Evolutionary conservation across 1,140 invertebrate species (phyloP), one percentile per base, ranked within the genome.

Genomic region (Latrodectus geometricus): DNA sequence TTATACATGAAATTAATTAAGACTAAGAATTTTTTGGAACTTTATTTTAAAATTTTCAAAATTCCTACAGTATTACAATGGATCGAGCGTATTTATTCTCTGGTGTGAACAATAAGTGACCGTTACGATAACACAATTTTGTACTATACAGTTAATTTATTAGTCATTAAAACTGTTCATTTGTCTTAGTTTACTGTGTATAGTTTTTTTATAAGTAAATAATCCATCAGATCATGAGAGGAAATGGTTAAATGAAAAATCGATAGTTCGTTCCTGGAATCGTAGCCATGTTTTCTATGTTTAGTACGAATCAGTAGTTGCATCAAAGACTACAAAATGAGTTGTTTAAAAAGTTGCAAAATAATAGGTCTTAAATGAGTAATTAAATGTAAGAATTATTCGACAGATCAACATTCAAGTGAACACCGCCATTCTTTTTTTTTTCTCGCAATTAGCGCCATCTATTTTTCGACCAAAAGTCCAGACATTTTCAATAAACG

Each of bases 371-470:
- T 8, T 61, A 4, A 14, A 61, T 61, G 35, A 35, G 35, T 35
- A 35, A 35, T 35, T 35, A 35, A 35, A 35, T 35, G 35, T 3
- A 35, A 35, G 35, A 35, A 35, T 61, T 61, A 61, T 61, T 61
- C 17, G 54, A 61, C 17, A 61, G 11, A 61, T 61, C 54, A 61
- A 35, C 17, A 61, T 61, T 61, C 54, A 61, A 61, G 54, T 1
- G 54, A 20, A 77, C 56, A 86, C 56, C 83, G 83, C 83, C 83
- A 86, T 78, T 50, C 83, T 73, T 76, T 61, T 61, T 56, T 81
- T 81, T 85, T 86, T 87, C 76, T 78, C 69, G 77, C 85, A 87
- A 87, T 87, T 87, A 87, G 85, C 85, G 85, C 85, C 85, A 87
- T 87, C 85, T 87, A 87, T 87, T 87, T 87, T 87, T 80, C 72